phyloP scores from a whole-genome alignment of 2,797 vertebrate species.

The Lagocephalus sceleratus region DNA sequence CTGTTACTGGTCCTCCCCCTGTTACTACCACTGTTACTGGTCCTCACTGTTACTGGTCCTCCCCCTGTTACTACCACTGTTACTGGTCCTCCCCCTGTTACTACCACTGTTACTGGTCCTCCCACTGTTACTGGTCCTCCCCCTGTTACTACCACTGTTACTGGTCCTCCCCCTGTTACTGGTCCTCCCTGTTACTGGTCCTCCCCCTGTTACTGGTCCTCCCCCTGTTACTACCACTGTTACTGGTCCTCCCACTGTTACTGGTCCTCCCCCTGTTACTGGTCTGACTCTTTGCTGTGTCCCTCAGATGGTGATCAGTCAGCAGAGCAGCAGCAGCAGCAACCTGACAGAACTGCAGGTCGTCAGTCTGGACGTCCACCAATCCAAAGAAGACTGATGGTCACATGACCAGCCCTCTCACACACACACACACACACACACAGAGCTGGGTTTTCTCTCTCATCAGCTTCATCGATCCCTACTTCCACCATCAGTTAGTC shows the following conservation, averaged over 20 bases:
- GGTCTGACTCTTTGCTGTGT: constrained; percentile 2
- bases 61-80: no score
- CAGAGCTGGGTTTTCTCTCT: neutral
- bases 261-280: neutral
- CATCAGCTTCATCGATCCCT: neutral
- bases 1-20: no score
- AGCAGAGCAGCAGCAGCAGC: constrained; percentile 79
- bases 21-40: neutral
- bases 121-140: no score
- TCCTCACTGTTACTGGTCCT: no score
- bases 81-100: neutral
- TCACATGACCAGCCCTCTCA: neutral
- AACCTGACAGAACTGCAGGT: constrained; percentile 92
- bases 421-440: neutral
- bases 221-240: no score
- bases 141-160: neutral
- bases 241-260: neutral
- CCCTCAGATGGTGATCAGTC: constrained; percentile 84
- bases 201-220: neutral
- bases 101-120: no score
- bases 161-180: no score
- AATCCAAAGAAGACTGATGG: constrained; percentile 86
- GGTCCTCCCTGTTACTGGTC: neutral
- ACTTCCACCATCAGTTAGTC: no score
- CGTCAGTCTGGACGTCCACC: constrained; percentile 87